phyloP scores from a whole-genome alignment of 2,888 invertebrate species.

The Dermolepida albohirtum region DNA sequence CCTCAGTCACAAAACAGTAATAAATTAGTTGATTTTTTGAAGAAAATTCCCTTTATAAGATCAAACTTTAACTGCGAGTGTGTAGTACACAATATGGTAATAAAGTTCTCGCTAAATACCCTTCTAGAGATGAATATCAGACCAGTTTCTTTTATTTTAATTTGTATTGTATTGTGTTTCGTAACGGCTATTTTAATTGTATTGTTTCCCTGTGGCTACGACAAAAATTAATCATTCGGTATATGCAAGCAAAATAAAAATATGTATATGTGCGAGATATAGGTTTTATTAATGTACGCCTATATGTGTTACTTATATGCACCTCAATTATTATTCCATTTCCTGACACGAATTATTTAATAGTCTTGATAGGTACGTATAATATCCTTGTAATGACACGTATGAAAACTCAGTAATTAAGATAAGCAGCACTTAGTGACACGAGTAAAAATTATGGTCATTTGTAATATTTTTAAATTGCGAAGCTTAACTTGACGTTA shows the following conservation, averaged over 20 bases:
- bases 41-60: conserved; percentile 47
- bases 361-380: conserved; percentile 24
- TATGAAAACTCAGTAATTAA: conserved; percentile 12
- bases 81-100: conserved; percentile 50
- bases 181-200: conserved; percentile 46
- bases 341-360: conserved; percentile 22
- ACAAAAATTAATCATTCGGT: conserved; percentile 32
- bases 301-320: too few species aligned
- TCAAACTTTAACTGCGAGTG: conserved; percentile 46
- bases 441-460: conserved; percentile 3
- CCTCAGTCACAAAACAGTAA: conserved; percentile 46
- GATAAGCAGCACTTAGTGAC: conserved; percentile 15
- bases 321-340: too few species aligned
- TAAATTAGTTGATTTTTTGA: conserved; percentile 49
- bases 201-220: conserved; percentile 41
- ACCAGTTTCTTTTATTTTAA: conserved; percentile 35
- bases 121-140: conserved; percentile 48
- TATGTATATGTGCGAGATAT: too few species aligned
- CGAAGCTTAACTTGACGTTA: background rate
- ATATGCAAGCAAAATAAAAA: background rate
- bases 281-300: too few species aligned
- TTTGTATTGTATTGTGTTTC: conserved; percentile 46
- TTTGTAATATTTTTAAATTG: conserved; percentile 15
- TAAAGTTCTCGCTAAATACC: conserved; percentile 47
- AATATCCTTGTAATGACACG: conserved; percentile 7